Percentiles rank a stretch among this genome's conserved stretches.
phyloP scores from a whole-genome alignment of 2,797 vertebrate genomes.

The Acanthurus leucopareius region DNA sequence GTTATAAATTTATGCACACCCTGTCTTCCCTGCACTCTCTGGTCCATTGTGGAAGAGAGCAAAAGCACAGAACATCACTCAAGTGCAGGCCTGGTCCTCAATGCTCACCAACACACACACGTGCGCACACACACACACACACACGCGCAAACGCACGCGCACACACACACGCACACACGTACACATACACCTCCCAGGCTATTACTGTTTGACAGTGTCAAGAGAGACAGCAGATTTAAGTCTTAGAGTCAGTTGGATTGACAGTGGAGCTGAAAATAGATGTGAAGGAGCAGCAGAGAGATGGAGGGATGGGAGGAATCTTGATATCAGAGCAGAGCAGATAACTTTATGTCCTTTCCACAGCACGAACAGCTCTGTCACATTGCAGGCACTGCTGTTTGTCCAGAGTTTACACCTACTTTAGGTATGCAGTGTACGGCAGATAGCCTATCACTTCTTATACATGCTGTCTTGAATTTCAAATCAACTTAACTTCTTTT shows the following conservation, averaged over 20 bases:
- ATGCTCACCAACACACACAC: constrained; percentile 35
- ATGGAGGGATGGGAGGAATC: constrained; percentile 68
- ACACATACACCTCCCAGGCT: constrained; percentile 56
- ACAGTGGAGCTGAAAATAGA: constrained; percentile 80
- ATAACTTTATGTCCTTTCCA: constrained; percentile 58
- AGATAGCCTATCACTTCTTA: neutral
- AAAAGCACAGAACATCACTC: constrained; percentile 19
- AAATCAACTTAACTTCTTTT: neutral
- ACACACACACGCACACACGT: constrained; percentile 30
- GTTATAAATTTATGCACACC: constrained; percentile 16
- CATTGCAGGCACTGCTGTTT: constrained; percentile 38
- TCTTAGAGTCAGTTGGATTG: constrained; percentile 70
- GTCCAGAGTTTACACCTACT: constrained; percentile 12
- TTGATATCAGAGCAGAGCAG: constrained; percentile 63
- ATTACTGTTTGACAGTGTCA: constrained; percentile 71
- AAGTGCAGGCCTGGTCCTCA: constrained; percentile 15
- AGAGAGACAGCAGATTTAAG: constrained; percentile 76
- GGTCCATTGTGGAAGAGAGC: constrained; percentile 9
- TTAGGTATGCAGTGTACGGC: neutral
- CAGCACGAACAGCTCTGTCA: constrained; percentile 39
- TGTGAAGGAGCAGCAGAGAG: constrained; percentile 61
- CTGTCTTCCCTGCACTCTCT: neutral
- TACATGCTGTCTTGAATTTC: neutral
- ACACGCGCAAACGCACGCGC: no score
- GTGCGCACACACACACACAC: no score